Conservation (phyloP, 2,888 invertebrate species). For the Ceriagrion tenellum region DNA sequence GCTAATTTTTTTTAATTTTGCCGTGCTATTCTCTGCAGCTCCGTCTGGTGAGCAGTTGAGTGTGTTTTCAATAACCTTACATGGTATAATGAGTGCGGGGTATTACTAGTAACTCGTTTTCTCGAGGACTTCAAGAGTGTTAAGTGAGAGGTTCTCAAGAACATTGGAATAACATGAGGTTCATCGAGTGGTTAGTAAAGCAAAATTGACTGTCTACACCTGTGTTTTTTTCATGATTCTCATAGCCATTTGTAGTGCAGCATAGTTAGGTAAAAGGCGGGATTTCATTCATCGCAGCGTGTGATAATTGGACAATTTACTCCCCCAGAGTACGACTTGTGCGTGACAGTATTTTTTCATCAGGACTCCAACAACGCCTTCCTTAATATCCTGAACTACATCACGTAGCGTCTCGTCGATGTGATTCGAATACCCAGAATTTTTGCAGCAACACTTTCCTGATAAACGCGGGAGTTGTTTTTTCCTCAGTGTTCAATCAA, state of each 20-base stretch:
- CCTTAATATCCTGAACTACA: not conserved
- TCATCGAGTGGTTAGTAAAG: not conserved
- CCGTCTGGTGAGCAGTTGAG: too few relatives aligned
- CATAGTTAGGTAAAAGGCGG: not conserved
- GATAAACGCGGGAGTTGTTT: not conserved
- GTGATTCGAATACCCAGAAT: not conserved
- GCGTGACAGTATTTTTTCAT: slow-evolving; percentile 35
- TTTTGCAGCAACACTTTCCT: not conserved
- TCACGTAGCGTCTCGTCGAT: not conserved
- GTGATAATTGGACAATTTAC: slow-evolving; percentile 59
- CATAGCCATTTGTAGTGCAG: not conserved
- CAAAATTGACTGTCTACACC: not conserved
- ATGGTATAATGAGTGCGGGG: not conserved
- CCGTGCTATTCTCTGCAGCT: too few relatives aligned
- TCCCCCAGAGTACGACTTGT: not conserved
- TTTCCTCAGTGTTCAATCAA: too few relatives aligned
- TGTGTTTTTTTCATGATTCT: not conserved
- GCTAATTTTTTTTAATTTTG: too few relatives aligned
- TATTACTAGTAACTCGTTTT: not conserved
- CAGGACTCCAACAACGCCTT: not conserved
- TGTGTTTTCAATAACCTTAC: not conserved
- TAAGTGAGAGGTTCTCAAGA: not conserved
- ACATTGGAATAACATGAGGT: not conserved
- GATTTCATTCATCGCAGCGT: not conserved
- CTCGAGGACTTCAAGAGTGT: not conserved